Evolutionary conservation across 2,888 invertebrate genomes (phyloP), one percentile per base, ranked within the genome.

Genomic region (Platycheirus albimanus): DNA sequence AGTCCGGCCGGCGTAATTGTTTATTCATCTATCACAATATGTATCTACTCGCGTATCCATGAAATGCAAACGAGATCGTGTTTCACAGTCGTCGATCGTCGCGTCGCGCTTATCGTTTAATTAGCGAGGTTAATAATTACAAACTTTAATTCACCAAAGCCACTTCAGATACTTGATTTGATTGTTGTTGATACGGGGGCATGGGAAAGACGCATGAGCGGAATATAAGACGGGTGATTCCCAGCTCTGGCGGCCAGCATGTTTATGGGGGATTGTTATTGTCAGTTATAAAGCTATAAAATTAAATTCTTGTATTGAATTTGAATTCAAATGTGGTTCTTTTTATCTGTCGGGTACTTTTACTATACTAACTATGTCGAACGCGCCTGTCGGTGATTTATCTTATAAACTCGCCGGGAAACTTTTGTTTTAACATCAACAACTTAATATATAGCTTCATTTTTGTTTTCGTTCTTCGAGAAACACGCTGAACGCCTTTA

Each of bases 181-280:
- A 6, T 3, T 33, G 30, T 7, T 8, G 58, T 58, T 49, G 1
- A 20, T 33, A 3, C 8, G 7, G 30, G 5, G 30, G 8, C n/a
- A n/a, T n/a, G n/a, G n/a, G n/a, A n/a, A n/a, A n/a, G n/a, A n/a
- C n/a, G 24, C 24, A 4, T 24, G 24, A 24, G 30, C 1, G 30
- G 8, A 8, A 8, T 33, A 8, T 33, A 8, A 4, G 17, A 5
- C 7, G 7, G 30, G 30, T 33, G 72, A 79, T 61, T 78, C 78
- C 58, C 58, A 41, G 24, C 28, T 24, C 41, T 58, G 15, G 58
- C 38, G 41, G 41, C 56, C 72, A 45, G 38, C 20, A 38, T 52
- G 10, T n/a, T 63, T 11, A 64, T 77, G 51, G 64, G 71, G 71
- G 71, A 41, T 15, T 58, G 71, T 38, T 51, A 64, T 56, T 43